Evolutionary conservation across 2,797 vertebrate species (phyloP).

Genomic region (Heliangelus exortis): DNA sequence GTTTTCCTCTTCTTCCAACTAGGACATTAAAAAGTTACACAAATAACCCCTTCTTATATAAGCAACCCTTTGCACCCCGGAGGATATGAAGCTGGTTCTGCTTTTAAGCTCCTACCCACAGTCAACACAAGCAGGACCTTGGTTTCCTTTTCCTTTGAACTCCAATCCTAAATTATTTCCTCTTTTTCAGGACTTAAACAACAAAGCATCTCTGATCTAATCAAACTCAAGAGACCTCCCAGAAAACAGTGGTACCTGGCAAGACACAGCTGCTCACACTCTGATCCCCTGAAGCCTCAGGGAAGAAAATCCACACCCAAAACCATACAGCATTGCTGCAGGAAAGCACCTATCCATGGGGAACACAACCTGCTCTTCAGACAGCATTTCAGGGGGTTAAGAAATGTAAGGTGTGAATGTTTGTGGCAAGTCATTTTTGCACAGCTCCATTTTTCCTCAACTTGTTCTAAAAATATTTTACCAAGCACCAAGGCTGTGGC

Average conservation of each 20-base stretch:
- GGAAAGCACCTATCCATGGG: not conserved
- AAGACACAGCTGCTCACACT: not conserved
- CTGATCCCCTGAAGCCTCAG: not conserved
- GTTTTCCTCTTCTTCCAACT: not conserved
- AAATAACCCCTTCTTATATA: not conserved
- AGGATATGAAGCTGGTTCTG: not conserved
- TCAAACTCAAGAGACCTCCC: not conserved
- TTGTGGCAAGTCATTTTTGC: not conserved
- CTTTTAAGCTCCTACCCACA: not conserved
- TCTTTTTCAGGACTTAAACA: not conserved
- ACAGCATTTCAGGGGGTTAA: not conserved
- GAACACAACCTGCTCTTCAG: not conserved
- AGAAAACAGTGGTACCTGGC: not conserved
- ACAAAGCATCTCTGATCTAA: not conserved
- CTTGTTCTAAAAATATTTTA: not conserved
- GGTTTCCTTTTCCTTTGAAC: not conserved
- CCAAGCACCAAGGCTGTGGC: too few relatives aligned
- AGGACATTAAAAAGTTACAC: not conserved
- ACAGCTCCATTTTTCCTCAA: not conserved
- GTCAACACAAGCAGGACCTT: not conserved
- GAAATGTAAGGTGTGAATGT: not conserved
- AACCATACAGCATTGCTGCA: not conserved
- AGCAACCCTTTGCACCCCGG: too few relatives aligned
- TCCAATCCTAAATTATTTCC: not conserved
- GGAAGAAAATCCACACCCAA: not conserved